Base-by-base conservation (phyloP, 2,113 vertebrate genomes). In the Serilophus lunatus region DNA sequence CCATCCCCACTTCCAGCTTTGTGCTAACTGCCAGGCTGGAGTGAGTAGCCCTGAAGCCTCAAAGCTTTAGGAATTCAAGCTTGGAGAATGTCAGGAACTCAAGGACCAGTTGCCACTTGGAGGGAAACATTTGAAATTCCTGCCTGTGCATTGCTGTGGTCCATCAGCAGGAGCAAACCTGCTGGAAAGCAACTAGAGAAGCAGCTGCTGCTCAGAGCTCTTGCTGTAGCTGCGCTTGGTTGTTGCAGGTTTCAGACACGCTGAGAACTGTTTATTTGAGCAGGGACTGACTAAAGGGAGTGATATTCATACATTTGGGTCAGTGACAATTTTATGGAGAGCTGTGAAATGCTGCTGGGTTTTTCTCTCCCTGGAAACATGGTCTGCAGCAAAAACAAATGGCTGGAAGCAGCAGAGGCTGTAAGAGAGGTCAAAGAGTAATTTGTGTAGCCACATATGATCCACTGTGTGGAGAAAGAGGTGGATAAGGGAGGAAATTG, bases 111-210 rank as follows among this genome's bases (percentile, higher is more conserved):
- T 19, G 19, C 25, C n/a, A 44, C 2, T 53, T 33, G 51, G 77
- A 89, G 57, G 75, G 64, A 18, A 91, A 24, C 50, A 12, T 86
- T 79, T 65, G 24, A 65, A 81, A 78, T 77, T 42, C 81, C 70
- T 88, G 93, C 51, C 69, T 59, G 29, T n/a, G 9, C 82, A 60
- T 90, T 86, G 89, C 81, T 86, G 49, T 68, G 50, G 10, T 56
- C 71, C 69, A 36, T 8, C 77, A 31, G 79, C 38, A 57, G 90
- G 51, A 70, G 74, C 78, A 79, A 90, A 72, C 42, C 3, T 24
- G 66, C 85, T 92, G 86, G 49, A 81, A 72, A 78, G 80, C 91
- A 96, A 96, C 96, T 95, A 97, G 90, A 89, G 88, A 35, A 74
- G 89, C 11, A 6, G 65, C 70, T 90, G 94, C 94, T 91, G 90